These are phyloP conservation scores for Virgularia gustaviana DNA, from an alignment of 92 coral and sea anemone genomes.

Conservation along the genomic window DNA sequence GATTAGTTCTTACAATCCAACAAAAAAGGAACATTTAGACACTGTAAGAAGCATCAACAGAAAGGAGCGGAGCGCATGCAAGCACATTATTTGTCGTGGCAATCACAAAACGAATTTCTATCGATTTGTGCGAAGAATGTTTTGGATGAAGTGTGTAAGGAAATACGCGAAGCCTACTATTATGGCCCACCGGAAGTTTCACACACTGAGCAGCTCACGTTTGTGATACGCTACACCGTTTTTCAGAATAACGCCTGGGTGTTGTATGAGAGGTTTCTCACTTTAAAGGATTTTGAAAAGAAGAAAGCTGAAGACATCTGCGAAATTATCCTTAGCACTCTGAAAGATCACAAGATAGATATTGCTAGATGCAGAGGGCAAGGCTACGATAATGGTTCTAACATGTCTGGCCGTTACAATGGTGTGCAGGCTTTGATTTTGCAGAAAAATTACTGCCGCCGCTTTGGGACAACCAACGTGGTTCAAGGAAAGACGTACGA, in stretches of 20 bases:
- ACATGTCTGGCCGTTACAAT: neutral
- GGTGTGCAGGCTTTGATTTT: conserved; percentile 1
- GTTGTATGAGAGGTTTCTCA: conserved; percentile 3
- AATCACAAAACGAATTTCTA: conserved; percentile 18
- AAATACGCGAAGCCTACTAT: conserved; percentile 1
- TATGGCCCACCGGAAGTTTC: conserved; percentile 5
- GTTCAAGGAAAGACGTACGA: conserved; percentile 2
- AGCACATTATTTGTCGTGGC: conserved; percentile 32
- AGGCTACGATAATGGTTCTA: conserved; percentile 19
- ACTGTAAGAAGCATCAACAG: conserved; percentile 9
- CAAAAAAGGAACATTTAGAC: neutral
- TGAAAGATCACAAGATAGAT: conserved; percentile 1
- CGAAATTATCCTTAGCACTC: neutral
- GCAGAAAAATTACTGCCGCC: conserved; percentile 24
- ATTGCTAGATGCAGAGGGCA: conserved; percentile 11
- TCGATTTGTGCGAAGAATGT: conserved; percentile 17
- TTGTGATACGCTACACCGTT: conserved; percentile 4
- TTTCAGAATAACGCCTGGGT: neutral
- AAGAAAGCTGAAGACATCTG: neutral
- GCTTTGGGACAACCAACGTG: neutral
- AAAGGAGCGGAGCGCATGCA: neutral
- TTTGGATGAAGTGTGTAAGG: neutral
- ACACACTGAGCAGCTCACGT: conserved; percentile 17
- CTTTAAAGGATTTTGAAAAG: neutral
- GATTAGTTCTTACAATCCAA: neutral